Base-by-base conservation (phyloP, 1,140 invertebrate species). In the Musca domestica region DNA sequence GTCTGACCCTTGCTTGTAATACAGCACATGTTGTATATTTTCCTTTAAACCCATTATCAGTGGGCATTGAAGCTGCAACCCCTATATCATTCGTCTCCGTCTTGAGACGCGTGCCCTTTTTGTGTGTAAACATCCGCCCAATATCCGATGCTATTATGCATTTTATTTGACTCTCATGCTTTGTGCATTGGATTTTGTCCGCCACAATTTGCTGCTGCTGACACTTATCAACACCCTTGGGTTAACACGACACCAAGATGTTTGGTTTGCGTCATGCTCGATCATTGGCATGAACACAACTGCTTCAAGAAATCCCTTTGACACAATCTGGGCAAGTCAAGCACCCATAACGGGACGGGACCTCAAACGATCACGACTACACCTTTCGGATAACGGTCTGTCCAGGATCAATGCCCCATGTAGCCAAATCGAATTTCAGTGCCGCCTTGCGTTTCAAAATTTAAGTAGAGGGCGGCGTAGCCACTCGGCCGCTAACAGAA, bases 81-180 rank as follows among this genome's bases (percentile, higher is more conserved):
- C 27, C 3, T 4, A 30, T 30, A 30, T 30, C 27, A 30, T 9
- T 30, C 9, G 30, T 58, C 54, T 58, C 30, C 54, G 30, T 58
- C 54, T 58, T 58, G 27, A 23, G 30, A 58, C 23, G 54, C 54
- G 54, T 58, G 54, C 30, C 54, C 54, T 58, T 56, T 25, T 23
- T 56, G 52, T 56, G 52, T 56, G 52, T 56, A 56, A 56, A 56
- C 54, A 58, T 58, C 23, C 54, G 25, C 54, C 30, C 25, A 30
- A 58, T 58, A 58, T 58, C 54, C 54, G 54, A 27, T 23, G 25
- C 30, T 27, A 56, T 49, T 56, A 27, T 58, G 23, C 25, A 27
- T 27, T 58, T 56, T 20, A 56, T 56, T 56, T 56, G 27, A 56
- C 27, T 56, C 27, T 25, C 52, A 56, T 56, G 23, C 52, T 25